Percentiles rank a stretch among this genome's conserved stretches.
Evolutionary conservation across 2,888 invertebrate genomes (phyloP).

Genomic region (Ectobius pallidus): DNA sequence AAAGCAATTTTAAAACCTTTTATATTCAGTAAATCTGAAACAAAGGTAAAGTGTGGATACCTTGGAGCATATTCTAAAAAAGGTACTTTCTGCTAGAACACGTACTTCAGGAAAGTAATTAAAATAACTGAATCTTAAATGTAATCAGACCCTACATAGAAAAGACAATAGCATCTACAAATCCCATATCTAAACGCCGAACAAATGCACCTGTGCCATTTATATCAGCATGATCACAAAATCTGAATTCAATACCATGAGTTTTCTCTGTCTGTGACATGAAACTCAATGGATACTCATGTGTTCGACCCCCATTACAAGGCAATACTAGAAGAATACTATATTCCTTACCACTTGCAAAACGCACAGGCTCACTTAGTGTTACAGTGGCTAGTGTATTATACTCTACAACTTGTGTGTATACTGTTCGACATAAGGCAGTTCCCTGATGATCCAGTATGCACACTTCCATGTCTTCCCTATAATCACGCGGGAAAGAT

Average conservation of each 20-base stretch:
- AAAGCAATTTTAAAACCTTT: no score
- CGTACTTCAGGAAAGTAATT: no score
- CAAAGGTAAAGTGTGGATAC: no score
- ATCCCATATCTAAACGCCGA: constrained; percentile 41
- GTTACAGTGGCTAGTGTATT: constrained; percentile 35
- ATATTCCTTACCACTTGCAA: constrained; percentile 34
- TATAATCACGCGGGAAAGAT: constrained; percentile 15
- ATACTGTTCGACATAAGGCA: constrained; percentile 32
- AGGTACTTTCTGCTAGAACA: no score
- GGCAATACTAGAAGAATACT: constrained; percentile 38
- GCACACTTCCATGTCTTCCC: constrained; percentile 39
- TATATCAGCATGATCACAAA: constrained; percentile 39
- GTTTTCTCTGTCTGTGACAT: constrained; percentile 36
- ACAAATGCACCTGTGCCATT: constrained; percentile 37
- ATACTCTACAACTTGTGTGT: constrained; percentile 38
- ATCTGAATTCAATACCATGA: constrained; percentile 38
- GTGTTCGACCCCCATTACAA: background rate
- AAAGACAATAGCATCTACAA: constrained; percentile 40
- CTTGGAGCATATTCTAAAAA: no score
- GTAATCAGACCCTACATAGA: constrained; percentile 10
- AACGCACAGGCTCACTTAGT: constrained; percentile 35
- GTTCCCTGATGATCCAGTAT: constrained; percentile 30
- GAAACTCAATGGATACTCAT: constrained; percentile 40
- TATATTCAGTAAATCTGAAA: no score
- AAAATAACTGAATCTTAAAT: no score